Conservation (phyloP, 2,797 vertebrate species). For the Antrozous pallidus region DNA sequence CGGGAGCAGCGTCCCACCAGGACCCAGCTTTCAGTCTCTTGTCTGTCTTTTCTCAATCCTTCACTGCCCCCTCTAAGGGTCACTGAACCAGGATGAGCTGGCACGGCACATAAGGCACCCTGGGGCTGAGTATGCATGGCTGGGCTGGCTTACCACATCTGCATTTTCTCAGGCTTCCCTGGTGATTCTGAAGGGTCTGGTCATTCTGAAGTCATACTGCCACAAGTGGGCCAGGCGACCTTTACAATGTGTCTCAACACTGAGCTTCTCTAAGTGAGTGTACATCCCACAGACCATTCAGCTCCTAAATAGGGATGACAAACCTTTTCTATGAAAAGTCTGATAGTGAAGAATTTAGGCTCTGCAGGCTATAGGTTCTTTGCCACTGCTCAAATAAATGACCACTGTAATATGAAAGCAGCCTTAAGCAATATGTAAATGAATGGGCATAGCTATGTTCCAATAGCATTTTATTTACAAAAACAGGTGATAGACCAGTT, state of each 20-base stretch:
- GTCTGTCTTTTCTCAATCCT: no score
- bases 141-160: not conserved
- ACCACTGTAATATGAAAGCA: not conserved
- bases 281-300: not conserved
- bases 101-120: no score
- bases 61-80: no score
- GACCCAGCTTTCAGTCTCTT: no score
- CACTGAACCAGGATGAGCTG: no score
- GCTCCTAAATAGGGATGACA: not conserved
- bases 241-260: not conserved
- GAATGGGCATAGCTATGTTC: not conserved
- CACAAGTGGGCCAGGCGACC: not conserved
- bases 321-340: not conserved
- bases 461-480: not conserved
- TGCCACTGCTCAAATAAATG: not conserved
- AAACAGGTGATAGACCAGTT: not conserved
- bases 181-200: not conserved
- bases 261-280: not conserved
- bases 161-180: not conserved
- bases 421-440: not conserved
- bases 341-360: not conserved
- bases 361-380: not conserved
- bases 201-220: not conserved
- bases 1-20: no score
- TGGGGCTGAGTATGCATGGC: no score